These are phyloP conservation scores for Turritopsis dohrnii DNA, from an alignment of 30 jellyfish, hydroid and myxozoan species.

Conservation along the genomic window DNA sequence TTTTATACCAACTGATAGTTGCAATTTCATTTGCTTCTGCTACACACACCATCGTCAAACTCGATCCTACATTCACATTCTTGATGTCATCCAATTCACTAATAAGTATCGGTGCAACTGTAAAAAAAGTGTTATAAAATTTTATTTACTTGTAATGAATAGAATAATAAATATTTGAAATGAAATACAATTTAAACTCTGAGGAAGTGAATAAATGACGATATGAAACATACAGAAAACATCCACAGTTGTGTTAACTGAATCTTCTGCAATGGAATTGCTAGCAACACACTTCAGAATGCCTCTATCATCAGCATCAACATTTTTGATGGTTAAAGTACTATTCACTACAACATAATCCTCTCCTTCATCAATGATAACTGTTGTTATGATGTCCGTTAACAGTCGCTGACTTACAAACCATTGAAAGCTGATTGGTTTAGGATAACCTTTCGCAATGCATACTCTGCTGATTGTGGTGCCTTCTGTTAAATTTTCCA, in stretches of 20 bases:
- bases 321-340: not conserved
- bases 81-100: not conserved
- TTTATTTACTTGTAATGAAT: too few relatives aligned
- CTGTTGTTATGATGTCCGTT: not conserved
- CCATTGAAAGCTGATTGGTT: not conserved
- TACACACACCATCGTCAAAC: not conserved
- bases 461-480: not conserved
- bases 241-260: conserved; percentile 4
- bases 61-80: conserved; percentile 2
- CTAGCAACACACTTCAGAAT: conserved; percentile 2
- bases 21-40: conserved; percentile 15
- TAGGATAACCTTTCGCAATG: conserved; percentile 3
- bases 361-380: not conserved
- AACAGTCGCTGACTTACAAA: not conserved
- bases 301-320: conserved; percentile 2
- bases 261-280: not conserved
- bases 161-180: too few relatives aligned
- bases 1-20: conserved; percentile 15
- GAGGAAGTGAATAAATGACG: too few relatives aligned
- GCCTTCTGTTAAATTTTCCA: not conserved
- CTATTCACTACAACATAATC: not conserved
- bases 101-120: conserved; percentile 10
- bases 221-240: not conserved
- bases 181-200: too few relatives aligned
- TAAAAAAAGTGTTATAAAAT: too few relatives aligned